Evolutionary conservation across 2,113 vertebrate genomes (phyloP).

Genomic region (Forbesichthys papilliferus): DNA sequence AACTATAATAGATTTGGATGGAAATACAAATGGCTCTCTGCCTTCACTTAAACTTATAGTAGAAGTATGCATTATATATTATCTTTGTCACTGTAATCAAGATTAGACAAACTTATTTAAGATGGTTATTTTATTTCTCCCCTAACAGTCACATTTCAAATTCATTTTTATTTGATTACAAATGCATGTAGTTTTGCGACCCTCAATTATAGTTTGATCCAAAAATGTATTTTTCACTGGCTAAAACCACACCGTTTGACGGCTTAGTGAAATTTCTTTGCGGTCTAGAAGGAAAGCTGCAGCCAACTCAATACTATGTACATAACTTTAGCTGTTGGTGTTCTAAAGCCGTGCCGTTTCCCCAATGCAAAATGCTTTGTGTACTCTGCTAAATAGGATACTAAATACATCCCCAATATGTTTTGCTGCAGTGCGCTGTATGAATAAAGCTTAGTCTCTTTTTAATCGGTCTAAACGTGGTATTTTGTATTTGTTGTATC

Average conservation of each 20-base stretch:
- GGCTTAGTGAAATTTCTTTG: conserved; percentile 29
- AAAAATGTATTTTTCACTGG: conserved; percentile 18
- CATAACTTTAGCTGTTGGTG: conserved; percentile 80
- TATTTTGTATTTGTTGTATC: conserved; percentile 88
- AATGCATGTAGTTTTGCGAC: conserved; percentile 40
- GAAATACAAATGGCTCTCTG: conserved; percentile 38
- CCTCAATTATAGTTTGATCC: conserved; percentile 20
- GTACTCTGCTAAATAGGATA: conserved; percentile 96
- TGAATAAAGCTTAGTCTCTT: conserved; percentile 99
- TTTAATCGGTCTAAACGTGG: conserved; percentile 90
- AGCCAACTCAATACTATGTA: conserved; percentile 85
- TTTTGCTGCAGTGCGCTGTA: conserved; percentile 88
- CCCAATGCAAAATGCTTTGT: conserved; percentile 89
- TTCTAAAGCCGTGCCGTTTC: conserved; percentile 83
- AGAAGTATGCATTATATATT: conserved; percentile 12
- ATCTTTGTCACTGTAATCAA: conserved; percentile 24
- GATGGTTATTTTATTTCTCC: conserved; percentile 29
- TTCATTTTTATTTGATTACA: conserved; percentile 30
- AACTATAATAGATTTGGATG: conserved; percentile 36
- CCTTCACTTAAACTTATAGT: conserved; percentile 23
- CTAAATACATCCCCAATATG: conserved; percentile 88
- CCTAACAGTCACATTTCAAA: conserved; percentile 38
- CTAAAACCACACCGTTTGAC: conserved; percentile 47
- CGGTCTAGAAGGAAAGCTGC: conserved; percentile 77
- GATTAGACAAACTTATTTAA: conserved; percentile 14